Evolutionary conservation across 1,140 invertebrate genomes (phyloP).

Genomic region (Ceratina australensis): DNA sequence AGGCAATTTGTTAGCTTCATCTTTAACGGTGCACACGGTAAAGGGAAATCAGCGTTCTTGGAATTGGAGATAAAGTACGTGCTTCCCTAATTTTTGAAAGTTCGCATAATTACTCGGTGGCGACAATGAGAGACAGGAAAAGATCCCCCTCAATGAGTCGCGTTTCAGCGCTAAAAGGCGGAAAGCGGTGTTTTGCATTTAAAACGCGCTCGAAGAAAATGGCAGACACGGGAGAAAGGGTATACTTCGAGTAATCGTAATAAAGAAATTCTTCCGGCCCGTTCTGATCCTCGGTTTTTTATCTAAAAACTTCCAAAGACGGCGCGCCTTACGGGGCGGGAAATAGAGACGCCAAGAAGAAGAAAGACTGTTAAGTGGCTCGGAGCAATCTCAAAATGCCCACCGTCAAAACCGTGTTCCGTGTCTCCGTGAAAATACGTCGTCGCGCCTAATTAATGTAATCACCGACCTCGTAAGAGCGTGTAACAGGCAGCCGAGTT

Average conservation of each 20-base stretch:
- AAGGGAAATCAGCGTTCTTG: neutral
- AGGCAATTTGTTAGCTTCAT: neutral
- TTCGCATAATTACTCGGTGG: constrained; percentile 7
- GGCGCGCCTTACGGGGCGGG: neutral
- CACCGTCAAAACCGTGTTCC: neutral
- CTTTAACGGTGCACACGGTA: neutral
- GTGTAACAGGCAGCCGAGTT: neutral
- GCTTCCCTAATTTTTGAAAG: neutral
- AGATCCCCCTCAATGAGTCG: constrained; percentile 26
- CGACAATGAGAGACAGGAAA: constrained; percentile 10
- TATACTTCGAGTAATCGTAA: constrained; percentile 41
- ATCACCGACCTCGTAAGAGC: constrained; percentile 2
- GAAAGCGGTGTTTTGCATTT: constrained; percentile 28
- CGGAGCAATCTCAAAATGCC: constrained; percentile 12
- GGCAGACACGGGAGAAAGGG: neutral
- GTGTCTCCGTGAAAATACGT: constrained; percentile 15
- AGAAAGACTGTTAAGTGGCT: constrained; percentile 12
- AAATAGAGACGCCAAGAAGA: neutral
- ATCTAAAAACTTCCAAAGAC: neutral
- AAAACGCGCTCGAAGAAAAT: constrained; percentile 17
- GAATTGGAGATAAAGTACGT: neutral
- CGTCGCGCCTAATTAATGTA: constrained; percentile 18
- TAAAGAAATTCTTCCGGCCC: constrained; percentile 27
- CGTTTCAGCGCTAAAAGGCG: constrained; percentile 25
- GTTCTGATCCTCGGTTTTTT: neutral